These are phyloP conservation scores for Molossus alvarezi DNA, from an alignment of 2,797 vertebrate genomes.

Conservation along the genomic window DNA sequence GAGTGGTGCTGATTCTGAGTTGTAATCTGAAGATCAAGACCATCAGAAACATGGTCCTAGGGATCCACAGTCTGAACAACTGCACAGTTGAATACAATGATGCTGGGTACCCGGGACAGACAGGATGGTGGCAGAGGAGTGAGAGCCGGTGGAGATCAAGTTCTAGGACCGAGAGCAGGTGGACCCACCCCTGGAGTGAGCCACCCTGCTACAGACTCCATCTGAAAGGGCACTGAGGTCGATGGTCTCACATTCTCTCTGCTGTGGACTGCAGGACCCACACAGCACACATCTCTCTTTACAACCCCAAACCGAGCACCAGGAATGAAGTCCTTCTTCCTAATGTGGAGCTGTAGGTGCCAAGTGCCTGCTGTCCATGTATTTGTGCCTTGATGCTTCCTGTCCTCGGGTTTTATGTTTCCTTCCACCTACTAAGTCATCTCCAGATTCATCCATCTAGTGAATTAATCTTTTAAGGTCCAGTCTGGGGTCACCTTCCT, in stretches of 20 bases:
- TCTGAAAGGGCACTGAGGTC: not conserved
- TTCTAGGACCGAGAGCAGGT: not conserved
- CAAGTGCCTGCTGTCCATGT: accelerated
- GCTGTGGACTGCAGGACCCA: not conserved
- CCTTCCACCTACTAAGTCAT: not conserved
- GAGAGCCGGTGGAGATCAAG: accelerated
- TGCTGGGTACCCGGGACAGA: accelerated
- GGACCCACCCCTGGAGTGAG: too few relatives aligned
- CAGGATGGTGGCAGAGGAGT: accelerated
- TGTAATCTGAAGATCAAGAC: not conserved
- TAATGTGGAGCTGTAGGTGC: accelerated
- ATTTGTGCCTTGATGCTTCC: not conserved
- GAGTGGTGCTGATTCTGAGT: accelerated
- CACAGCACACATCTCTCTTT: accelerated
- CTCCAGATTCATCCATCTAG: not conserved
- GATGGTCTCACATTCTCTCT: accelerated
- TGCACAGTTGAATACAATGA: too few relatives aligned
- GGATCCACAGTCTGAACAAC: not conserved
- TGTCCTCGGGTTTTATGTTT: not conserved
- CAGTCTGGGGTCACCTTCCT: not conserved
- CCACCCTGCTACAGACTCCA: accelerated
- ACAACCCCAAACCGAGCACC: not conserved
- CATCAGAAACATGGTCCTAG: accelerated
- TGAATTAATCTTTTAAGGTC: not conserved
- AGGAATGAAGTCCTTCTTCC: not conserved